These are phyloP conservation scores for Ophioninae sp. DNA, from an alignment of 2,888 invertebrate species.

Conservation along the genomic window DNA sequence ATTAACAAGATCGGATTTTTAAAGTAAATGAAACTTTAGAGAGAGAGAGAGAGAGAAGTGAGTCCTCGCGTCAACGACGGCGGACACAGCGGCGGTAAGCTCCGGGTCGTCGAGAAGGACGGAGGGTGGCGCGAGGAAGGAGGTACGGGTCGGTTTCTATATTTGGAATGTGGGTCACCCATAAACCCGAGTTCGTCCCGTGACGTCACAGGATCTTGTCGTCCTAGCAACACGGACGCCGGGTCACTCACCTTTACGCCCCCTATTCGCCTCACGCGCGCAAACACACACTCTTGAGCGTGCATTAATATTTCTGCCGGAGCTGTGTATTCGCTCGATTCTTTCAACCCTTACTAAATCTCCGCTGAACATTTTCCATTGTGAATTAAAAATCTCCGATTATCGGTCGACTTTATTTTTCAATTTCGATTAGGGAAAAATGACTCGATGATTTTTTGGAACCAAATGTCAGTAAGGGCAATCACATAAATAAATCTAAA, in stretches of 20 bases:
- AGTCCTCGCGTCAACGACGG: constrained; percentile 65
- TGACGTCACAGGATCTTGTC: constrained; percentile 78
- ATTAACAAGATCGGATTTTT: no score
- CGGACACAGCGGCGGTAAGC: constrained; percentile 35
- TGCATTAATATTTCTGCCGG: neutral
- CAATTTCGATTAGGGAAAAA: no score
- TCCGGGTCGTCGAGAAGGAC: constrained; percentile 13
- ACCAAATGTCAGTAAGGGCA: no score
- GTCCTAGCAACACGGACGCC: constrained; percentile 79
- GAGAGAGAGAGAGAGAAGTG: constrained; percentile 55
- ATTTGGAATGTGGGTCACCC: constrained; percentile 80
- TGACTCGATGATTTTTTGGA: no score
- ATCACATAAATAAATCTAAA: no score
- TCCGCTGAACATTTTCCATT: neutral
- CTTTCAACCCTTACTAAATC: neutral
- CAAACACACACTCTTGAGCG: neutral
- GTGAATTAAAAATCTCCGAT: no score
- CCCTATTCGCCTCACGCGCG: constrained; percentile 5
- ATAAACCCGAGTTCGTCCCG: constrained; percentile 79
- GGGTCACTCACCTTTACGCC: constrained; percentile 75
- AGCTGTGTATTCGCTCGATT: neutral
- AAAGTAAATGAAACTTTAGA: no score
- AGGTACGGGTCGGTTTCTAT: constrained; percentile 72
- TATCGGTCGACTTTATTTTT: no score
- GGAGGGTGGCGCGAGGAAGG: constrained; percentile 10